Base-by-base conservation (phyloP, 1,140 invertebrate species). In the Drosophila azteca region DNA sequence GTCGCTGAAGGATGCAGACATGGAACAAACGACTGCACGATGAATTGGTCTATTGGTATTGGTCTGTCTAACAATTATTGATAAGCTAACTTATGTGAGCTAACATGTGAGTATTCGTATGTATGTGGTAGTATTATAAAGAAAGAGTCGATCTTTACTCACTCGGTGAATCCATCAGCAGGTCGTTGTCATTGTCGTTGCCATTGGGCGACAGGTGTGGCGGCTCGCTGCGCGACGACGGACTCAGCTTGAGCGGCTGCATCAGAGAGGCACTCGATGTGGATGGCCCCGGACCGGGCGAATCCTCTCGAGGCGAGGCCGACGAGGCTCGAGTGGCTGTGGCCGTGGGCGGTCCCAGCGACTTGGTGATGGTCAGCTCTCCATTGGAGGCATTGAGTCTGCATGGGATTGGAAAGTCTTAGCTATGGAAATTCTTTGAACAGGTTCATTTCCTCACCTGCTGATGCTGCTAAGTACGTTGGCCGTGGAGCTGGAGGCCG, bases 111-210 rank as follows among this genome's bases (percentile, higher is more conserved):
- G 1, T 49, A 11, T 22, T 31, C 22, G n/a, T 11, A 1, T 35
- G 13, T 26, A 31, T 35, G 22, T 20, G 6, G 13, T 4, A 6
- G 24, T 4, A 26, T 26, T 26, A 5, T 13, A 6, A 52, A 70
- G 83, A 77, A 72, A 81, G 72, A 91, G 76, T 68, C 87, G 90
- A 91, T 91, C 90, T 90, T 91, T 77, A 95, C 95, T 95, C 94
- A 97, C 96, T 96, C 90, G 95, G 95, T 51, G 95, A 96, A 93
- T 97, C 96, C 82, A 95, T 95, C 46, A 96, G 93, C 51, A 96
- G 93, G 93, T 97, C 96, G 54, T 57, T 93, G 52, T 93, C 93
- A 58, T 93, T 93, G 64, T 95, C 94, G 17, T 94, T 94, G 49
- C 92, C 93, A 60, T 90, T 92, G 11, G 93, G 93, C 54, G 93